Evolutionary conservation across 2,797 vertebrate species (phyloP).

Genomic region (Lacerta agilis): DNA sequence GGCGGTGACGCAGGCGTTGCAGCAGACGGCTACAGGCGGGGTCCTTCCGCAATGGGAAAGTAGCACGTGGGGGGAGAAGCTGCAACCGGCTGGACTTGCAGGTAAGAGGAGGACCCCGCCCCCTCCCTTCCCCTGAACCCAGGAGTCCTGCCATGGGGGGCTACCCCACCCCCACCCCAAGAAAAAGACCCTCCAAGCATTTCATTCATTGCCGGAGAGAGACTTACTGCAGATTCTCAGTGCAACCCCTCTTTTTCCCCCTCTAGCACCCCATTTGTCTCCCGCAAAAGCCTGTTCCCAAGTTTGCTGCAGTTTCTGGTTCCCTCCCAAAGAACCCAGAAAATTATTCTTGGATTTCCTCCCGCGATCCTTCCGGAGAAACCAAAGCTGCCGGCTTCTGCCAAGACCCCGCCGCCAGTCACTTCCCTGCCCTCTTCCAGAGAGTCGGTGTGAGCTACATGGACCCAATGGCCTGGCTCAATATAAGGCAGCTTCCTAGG

Average conservation of each 20-base stretch:
- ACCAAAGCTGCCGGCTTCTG: not conserved
- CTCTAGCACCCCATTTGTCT: not conserved
- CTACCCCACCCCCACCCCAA: not conserved
- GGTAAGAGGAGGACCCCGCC: constrained; percentile 3
- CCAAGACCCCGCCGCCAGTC: too few species aligned
- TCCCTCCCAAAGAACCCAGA: too few species aligned
- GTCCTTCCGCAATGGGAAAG: constrained; percentile 3
- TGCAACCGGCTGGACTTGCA: constrained; percentile 13
- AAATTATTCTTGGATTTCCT: not conserved
- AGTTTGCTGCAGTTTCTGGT: not conserved
- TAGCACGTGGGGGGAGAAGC: constrained; percentile 21
- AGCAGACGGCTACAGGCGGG: not conserved
- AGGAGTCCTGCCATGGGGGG: not conserved
- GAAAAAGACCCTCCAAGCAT: too few species aligned
- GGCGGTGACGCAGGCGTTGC: not conserved
- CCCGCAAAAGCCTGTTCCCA: not conserved
- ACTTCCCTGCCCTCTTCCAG: too few species aligned
- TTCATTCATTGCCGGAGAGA: too few species aligned
- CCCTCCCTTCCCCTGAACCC: not conserved
- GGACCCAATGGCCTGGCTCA: too few species aligned
- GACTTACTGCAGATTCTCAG: not conserved
- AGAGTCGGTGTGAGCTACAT: too few species aligned
- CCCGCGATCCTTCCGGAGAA: not conserved
- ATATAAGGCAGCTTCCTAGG: too few species aligned
- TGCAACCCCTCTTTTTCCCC: not conserved